Conservation (phyloP, 1,140 invertebrate species). For the Platorchestia sp. region DNA sequence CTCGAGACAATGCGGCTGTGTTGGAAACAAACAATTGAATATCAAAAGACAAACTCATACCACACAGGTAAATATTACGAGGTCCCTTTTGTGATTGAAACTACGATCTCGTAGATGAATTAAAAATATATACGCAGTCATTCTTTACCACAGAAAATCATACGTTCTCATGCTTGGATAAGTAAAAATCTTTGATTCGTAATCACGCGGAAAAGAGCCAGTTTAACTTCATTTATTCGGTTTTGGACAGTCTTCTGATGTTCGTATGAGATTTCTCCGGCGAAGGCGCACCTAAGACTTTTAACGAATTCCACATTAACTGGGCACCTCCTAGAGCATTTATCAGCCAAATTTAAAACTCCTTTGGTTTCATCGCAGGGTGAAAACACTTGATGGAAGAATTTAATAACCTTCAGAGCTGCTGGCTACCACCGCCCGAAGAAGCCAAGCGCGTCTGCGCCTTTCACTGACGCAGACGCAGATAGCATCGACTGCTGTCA, state of each 20-base stretch:
- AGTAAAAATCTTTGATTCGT: too few relatives aligned
- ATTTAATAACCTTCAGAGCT: not conserved
- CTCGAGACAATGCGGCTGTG: not conserved
- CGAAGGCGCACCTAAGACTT: not conserved
- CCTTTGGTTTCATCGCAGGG: not conserved
- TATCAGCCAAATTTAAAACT: not conserved
- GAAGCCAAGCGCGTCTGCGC: not conserved
- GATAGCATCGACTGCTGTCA: slow-evolving; percentile 11
- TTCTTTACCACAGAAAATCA: not conserved
- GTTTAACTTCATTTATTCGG: not conserved
- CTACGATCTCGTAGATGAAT: not conserved
- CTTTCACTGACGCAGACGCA: not conserved
- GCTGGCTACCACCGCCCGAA: not conserved
- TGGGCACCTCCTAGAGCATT: not conserved
- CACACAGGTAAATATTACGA: not conserved
- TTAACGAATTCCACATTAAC: not conserved
- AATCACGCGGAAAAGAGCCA: not conserved
- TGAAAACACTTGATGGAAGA: not conserved
- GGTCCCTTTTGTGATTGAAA: not conserved
- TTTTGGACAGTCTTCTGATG: not conserved
- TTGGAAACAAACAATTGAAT: not conserved
- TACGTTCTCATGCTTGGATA: not conserved
- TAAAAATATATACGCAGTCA: not conserved
- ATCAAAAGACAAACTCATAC: not conserved
- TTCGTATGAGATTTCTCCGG: not conserved